phyloP scores from a whole-genome alignment of 2,888 invertebrate species.

The Parnassius mnemosyne region DNA sequence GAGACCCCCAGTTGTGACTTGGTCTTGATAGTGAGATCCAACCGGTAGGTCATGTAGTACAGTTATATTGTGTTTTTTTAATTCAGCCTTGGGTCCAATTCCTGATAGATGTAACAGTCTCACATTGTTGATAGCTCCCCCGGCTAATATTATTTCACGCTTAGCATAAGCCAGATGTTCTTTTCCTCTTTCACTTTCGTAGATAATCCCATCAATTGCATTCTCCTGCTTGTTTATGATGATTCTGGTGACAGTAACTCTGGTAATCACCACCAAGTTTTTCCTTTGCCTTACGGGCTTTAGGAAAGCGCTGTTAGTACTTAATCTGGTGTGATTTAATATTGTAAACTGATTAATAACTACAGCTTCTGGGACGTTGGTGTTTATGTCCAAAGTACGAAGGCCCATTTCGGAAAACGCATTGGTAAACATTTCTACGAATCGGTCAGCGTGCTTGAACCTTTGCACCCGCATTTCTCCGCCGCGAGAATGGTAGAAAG shows the following conservation, averaged over 20 bases:
- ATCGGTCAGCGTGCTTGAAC: conserved; percentile 65
- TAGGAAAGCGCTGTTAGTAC: conserved; percentile 66
- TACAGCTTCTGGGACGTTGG: conserved; percentile 65
- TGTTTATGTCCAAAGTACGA: conserved; percentile 63
- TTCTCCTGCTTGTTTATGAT: conserved; percentile 64
- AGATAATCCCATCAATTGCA: conserved; percentile 63
- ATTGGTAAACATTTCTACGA: conserved; percentile 62
- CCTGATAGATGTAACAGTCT: conserved; percentile 68
- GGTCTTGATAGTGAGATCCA: conserved; percentile 70
- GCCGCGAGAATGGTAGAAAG: conserved; percentile 68
- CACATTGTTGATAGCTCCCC: conserved; percentile 73
- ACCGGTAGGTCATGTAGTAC: conserved; percentile 61
- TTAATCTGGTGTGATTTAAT: conserved; percentile 68
- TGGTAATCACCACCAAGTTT: conserved; percentile 63
- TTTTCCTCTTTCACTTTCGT: conserved; percentile 68
- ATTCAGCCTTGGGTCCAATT: conserved; percentile 61
- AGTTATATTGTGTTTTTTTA: conserved; percentile 63
- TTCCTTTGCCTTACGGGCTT: conserved; percentile 66
- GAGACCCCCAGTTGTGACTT: conserved; percentile 69
- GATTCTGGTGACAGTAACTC: conserved; percentile 66
- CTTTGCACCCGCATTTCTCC: conserved; percentile 72
- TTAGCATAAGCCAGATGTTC: conserved; percentile 65
- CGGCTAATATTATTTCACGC: conserved; percentile 65
- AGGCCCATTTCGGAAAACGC: conserved; percentile 72
- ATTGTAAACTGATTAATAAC: conserved; percentile 69